These are phyloP conservation scores for Dinoponera quadriceps DNA, from an alignment of 1,140 invertebrate genomes.

Conservation along the genomic window DNA sequence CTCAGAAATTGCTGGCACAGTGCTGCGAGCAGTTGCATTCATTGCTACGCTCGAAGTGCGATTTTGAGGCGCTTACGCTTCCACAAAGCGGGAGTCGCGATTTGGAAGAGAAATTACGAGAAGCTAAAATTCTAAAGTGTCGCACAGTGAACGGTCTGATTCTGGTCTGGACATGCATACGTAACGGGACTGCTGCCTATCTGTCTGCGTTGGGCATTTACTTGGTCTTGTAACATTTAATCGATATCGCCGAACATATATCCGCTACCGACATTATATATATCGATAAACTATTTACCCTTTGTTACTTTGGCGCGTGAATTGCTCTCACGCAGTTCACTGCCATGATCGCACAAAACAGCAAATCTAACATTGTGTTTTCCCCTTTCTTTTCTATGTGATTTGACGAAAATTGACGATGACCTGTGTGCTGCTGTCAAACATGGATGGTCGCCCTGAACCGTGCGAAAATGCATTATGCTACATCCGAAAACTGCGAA, in stretches of 20 bases:
- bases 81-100: not conserved
- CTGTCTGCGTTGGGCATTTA: slow-evolving; percentile 80
- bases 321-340: slow-evolving; percentile 55
- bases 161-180: not conserved
- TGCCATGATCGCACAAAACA: slow-evolving; percentile 53
- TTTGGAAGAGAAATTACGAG: slow-evolving; percentile 2
- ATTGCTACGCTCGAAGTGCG: not conserved
- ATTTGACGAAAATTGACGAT: slow-evolving; percentile 86
- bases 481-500: slow-evolving; percentile 73
- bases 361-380: slow-evolving; percentile 85
- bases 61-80: not conserved
- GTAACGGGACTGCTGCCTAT: slow-evolving; percentile 12
- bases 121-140: slow-evolving; percentile 7
- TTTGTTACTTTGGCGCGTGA: slow-evolving; percentile 64
- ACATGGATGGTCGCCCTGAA: slow-evolving; percentile 84
- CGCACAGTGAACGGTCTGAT: slow-evolving; percentile 10
- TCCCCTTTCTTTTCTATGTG: slow-evolving; percentile 86
- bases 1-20: not conserved
- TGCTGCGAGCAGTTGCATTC: slow-evolving; percentile 3
- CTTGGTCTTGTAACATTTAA: slow-evolving; percentile 77
- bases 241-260: slow-evolving; percentile 48
- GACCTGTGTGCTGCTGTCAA: slow-evolving; percentile 85
- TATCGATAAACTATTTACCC: slow-evolving; percentile 52
- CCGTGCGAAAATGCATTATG: slow-evolving; percentile 76
- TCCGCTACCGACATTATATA: slow-evolving; percentile 21